These are phyloP conservation scores for Acestrorhynchus altus DNA, from an alignment of 2,797 vertebrate species.

Conservation along the genomic window DNA sequence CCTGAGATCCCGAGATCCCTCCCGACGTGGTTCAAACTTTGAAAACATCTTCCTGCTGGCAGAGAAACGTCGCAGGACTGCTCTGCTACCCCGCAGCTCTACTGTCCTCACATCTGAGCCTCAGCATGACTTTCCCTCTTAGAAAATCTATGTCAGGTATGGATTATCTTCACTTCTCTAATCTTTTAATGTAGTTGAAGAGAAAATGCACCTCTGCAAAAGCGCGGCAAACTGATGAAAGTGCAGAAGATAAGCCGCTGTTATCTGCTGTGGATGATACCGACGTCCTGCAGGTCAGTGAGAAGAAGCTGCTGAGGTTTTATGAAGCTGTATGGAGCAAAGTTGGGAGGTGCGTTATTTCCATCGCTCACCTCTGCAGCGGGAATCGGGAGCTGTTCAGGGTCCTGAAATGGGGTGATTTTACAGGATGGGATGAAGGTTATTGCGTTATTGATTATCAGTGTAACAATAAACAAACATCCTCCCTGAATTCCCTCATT, in stretches of 20 bases:
- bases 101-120: slow-evolving; percentile 59
- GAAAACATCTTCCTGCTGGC: slow-evolving; percentile 75
- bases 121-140: slow-evolving; percentile 91
- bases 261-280: background rate
- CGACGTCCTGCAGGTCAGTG: background rate
- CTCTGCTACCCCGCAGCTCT: slow-evolving; percentile 28
- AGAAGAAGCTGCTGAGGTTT: no score
- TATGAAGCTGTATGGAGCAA: background rate
- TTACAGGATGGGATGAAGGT: no score
- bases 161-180: slow-evolving; percentile 60
- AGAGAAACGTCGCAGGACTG: slow-evolving; percentile 56
- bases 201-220: background rate
- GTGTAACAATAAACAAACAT: no score
- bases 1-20: slow-evolving; percentile 92
- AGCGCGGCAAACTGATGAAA: background rate
- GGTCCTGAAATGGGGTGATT: slow-evolving; percentile 78
- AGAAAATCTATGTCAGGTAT: slow-evolving; percentile 97
- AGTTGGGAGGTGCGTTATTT: background rate
- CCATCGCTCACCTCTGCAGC: background rate
- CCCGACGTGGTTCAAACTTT: slow-evolving; percentile 94
- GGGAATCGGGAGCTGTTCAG: slow-evolving; percentile 66
- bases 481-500: no score
- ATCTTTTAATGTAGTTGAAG: background rate
- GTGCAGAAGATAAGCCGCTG: background rate
- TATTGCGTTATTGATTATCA: no score